These are phyloP conservation scores for silkworm (Bombyx mori) DNA, from an alignment of 1,140 invertebrate genomes.

Conservation along the genomic window DNA sequence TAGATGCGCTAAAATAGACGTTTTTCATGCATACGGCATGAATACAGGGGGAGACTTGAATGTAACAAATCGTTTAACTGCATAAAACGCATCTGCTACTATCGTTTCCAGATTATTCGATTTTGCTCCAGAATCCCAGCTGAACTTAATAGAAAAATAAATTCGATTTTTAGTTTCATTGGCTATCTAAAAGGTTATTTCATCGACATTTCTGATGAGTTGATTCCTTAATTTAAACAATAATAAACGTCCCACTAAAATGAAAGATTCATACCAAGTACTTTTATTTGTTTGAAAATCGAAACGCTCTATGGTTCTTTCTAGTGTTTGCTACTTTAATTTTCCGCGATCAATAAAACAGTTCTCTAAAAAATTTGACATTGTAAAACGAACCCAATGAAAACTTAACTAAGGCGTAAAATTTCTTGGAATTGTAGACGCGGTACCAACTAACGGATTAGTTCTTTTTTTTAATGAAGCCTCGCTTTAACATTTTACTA, in stretches of 20 bases:
- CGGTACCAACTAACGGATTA: not conserved
- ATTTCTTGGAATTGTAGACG: not conserved
- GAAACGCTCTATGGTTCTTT: no score
- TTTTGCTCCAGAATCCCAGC: not conserved
- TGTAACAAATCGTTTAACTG: constrained; percentile 14
- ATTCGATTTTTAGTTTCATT: not conserved
- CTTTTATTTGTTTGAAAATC: not conserved
- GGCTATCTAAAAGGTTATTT: not conserved
- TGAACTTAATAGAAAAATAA: not conserved
- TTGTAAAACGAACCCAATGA: no score
- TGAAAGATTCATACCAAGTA: not conserved
- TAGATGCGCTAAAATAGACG: not conserved
- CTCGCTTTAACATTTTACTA: not conserved
- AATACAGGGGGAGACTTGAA: constrained; percentile 5
- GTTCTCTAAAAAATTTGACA: no score
- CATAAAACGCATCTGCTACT: constrained; percentile 10
- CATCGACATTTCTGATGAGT: not conserved
- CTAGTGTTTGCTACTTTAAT: no score
- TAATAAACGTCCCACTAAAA: not conserved
- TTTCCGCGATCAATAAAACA: no score
- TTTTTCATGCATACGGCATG: not conserved
- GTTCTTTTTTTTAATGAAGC: not conserved
- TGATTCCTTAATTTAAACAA: not conserved
- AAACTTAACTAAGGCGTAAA: not conserved
- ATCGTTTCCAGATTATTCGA: not conserved